phyloP scores from a whole-genome alignment of 1,140 invertebrate genomes.

The Papilio machaon region DNA sequence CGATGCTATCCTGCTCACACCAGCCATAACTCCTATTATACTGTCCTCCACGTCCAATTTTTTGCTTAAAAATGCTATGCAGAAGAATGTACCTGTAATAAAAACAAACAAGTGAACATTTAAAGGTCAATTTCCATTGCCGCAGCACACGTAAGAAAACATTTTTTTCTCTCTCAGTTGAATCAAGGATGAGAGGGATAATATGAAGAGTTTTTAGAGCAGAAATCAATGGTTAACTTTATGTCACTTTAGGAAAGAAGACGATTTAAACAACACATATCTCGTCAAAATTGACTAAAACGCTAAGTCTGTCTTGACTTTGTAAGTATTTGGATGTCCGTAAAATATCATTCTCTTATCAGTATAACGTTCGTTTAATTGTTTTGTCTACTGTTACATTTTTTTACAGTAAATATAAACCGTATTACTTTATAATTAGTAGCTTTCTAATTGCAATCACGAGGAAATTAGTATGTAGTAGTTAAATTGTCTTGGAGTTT shows the following conservation, averaged over 20 bases:
- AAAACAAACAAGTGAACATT: conserved; percentile 32
- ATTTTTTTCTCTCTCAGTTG: not conserved
- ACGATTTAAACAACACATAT: too few species aligned
- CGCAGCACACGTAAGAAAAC: too few species aligned
- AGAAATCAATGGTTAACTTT: too few species aligned
- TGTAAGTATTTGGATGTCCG: too few species aligned
- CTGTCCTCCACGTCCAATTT: conserved; percentile 75
- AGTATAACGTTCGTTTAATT: not conserved
- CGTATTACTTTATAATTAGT: not conserved
- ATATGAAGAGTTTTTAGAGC: too few species aligned
- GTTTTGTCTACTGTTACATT: not conserved
- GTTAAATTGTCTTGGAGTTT: too few species aligned
- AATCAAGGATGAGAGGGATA: not conserved
- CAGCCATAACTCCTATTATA: conserved; percentile 73
- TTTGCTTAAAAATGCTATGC: conserved; percentile 75
- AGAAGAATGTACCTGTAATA: conserved; percentile 74
- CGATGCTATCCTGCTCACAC: conserved; percentile 79
- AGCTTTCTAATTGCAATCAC: not conserved
- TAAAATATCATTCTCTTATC: not conserved
- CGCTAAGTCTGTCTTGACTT: too few species aligned
- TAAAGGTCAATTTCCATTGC: not conserved
- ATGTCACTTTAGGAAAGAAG: too few species aligned
- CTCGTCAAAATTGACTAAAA: too few species aligned
- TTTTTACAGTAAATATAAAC: not conserved
- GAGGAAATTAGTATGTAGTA: not conserved